These are phyloP conservation scores for Euphydryas editha DNA, from an alignment of 2,888 invertebrate genomes.

Conservation along the genomic window DNA sequence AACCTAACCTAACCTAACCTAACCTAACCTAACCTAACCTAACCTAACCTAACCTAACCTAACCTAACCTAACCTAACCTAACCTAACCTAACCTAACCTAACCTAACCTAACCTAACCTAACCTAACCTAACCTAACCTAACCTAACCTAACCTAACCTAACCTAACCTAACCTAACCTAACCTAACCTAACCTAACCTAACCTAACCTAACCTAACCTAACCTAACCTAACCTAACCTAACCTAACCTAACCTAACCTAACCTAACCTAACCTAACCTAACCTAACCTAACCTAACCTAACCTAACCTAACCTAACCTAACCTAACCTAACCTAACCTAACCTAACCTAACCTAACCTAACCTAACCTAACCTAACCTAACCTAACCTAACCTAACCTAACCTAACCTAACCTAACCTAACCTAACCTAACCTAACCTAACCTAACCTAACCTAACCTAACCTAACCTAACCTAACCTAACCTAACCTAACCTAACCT, in stretches of 20 bases:
- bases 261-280: constrained; percentile 35
- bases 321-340: constrained; percentile 35
- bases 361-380: constrained; percentile 32
- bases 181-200: constrained; percentile 13
- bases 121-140: too few species aligned
- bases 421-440: constrained; percentile 16
- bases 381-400: constrained; percentile 20
- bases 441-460: constrained; percentile 16
- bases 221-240: constrained; percentile 29
- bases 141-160: too few species aligned
- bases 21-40: constrained; percentile 3
- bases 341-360: constrained; percentile 36
- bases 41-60: constrained; percentile 3
- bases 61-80: constrained; percentile 3
- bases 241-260: constrained; percentile 28
- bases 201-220: constrained; percentile 27
- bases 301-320: constrained; percentile 37
- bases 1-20: constrained; percentile 14
- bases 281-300: constrained; percentile 36
- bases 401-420: constrained; percentile 17
- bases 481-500: not conserved
- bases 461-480: constrained; percentile 15
- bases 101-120: too few species aligned
- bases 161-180: not conserved
- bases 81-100: not conserved